phyloP scores from a whole-genome alignment of 2,888 invertebrate species.

The Hydriomena furcata region DNA sequence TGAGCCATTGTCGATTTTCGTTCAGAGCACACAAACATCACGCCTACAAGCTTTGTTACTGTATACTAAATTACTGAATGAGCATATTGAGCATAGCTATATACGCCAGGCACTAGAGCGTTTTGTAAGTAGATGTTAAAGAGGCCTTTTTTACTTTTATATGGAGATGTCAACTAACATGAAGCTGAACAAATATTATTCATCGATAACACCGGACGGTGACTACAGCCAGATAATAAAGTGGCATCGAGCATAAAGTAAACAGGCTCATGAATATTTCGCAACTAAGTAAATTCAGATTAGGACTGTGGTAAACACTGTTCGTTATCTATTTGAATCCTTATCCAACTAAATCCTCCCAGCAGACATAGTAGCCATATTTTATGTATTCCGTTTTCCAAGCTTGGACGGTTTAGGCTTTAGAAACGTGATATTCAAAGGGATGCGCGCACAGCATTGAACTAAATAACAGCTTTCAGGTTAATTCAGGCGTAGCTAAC shows the following conservation, averaged over 20 bases:
- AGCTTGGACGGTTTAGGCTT: neutral
- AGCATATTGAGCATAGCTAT: too few species aligned
- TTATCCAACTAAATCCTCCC: conserved; percentile 1
- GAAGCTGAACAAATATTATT: conserved; percentile 26
- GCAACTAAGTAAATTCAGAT: conserved; percentile 25
- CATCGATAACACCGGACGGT: conserved; percentile 18
- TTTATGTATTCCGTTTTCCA: neutral
- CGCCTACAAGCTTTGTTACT: conserved; percentile 36
- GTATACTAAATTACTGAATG: conserved; percentile 13
- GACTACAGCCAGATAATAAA: conserved; percentile 13
- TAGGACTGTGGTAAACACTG: conserved; percentile 13
- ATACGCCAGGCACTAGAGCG: too few species aligned
- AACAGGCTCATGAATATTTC: conserved; percentile 28
- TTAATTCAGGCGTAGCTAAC: conserved; percentile 43
- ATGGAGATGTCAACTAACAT: conserved; percentile 43
- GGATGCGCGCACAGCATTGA: conserved; percentile 7
- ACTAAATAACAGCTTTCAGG: conserved; percentile 23
- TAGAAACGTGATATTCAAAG: neutral
- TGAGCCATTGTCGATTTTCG: conserved; percentile 39
- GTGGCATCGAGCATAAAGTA: conserved; percentile 2
- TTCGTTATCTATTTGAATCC: conserved; percentile 19
- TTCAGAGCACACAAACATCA: conserved; percentile 38
- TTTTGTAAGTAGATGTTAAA: too few species aligned
- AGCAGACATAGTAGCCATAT: neutral
- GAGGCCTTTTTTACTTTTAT: too few species aligned